Percentiles rank a stretch among this genome's conserved stretches.
These are phyloP conservation scores for Phylloscopus collybita DNA, from an alignment of 2,797 vertebrate genomes.

Conservation along the genomic window DNA sequence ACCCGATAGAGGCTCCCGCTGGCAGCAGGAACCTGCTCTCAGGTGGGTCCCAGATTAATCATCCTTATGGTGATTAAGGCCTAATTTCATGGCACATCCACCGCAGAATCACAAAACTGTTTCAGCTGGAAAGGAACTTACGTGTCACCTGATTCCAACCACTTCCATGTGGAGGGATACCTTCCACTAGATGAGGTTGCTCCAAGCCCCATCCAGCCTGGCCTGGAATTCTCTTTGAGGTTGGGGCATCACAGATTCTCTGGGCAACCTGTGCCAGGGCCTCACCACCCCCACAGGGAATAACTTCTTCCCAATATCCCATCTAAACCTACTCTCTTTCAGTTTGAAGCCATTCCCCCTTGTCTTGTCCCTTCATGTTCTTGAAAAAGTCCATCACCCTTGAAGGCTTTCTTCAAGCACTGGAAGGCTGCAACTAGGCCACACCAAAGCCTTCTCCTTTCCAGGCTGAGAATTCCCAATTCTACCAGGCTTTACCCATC, in stretches of 20 bases:
- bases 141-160: neutral
- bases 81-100: neutral
- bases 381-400: neutral
- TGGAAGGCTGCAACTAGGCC: neutral
- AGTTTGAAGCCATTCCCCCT: neutral
- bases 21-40: neutral
- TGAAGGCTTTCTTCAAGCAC: neutral
- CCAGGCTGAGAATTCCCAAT: neutral
- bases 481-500: neutral
- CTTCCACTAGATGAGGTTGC: neutral
- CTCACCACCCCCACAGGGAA: rapidly evolving
- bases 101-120: neutral
- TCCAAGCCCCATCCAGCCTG: neutral
- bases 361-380: neutral
- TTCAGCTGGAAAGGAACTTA: neutral
- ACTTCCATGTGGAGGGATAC: neutral
- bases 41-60: neutral
- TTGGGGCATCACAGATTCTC: neutral
- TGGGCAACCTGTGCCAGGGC: neutral
- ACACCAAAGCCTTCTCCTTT: neutral
- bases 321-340: neutral
- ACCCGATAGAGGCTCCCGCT: rapidly evolving
- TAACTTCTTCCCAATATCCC: neutral
- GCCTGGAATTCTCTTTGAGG: neutral
- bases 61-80: neutral